Evolutionary conservation across 1,140 invertebrate species (phyloP), one percentile per base, ranked within the genome.

Genomic region (Zaprionus lachaisei): DNA sequence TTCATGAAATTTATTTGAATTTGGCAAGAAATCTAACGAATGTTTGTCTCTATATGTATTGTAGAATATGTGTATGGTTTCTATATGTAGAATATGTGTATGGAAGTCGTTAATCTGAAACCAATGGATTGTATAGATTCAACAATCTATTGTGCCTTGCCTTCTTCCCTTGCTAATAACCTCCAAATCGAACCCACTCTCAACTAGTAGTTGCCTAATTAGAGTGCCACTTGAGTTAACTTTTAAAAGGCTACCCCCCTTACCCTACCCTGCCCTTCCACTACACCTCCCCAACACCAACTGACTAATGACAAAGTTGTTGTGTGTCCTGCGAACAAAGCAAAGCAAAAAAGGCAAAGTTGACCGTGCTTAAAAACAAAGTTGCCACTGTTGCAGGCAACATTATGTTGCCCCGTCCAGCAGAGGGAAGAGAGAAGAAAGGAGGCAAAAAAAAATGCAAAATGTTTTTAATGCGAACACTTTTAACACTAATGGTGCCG

Each of bases 401-500:
- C 79, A 80, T 83, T 83, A 76, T 66, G 51, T 9, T 69, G 31
- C 63, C 57, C 26, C 44, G 24, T 22, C n/a, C n/a, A n/a, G 1
- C 9, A 60, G 24, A 15, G 4, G 47, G 9, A 15, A 20, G 31
- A 51, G 28, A 15, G 38, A 31, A n/a, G 11, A 55, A 38, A 51
- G 51, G 24, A 61, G 0, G 67, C 34, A 41, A 15, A 22, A 22
- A 15, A 22, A 77, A 81, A 80, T 81, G 77, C 77, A 83, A 85
- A 85, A 85, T 85, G 77, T 85, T 85, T 85, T 83, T 80, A 85
- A 85, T 83, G 85, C 73, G 80, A 81, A 76, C 85, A 83, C 78
- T 89, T 85, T 89, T 89, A 89, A 79, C 85, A 85, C 85, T 89
- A 89, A 89, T 89, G 85, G 85, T 85, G 85, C 81, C 82, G 76